Evolutionary conservation across 2,888 invertebrate genomes (phyloP), one percentile per base, ranked within the genome.

Genomic region (Hesperia comma): DNA sequence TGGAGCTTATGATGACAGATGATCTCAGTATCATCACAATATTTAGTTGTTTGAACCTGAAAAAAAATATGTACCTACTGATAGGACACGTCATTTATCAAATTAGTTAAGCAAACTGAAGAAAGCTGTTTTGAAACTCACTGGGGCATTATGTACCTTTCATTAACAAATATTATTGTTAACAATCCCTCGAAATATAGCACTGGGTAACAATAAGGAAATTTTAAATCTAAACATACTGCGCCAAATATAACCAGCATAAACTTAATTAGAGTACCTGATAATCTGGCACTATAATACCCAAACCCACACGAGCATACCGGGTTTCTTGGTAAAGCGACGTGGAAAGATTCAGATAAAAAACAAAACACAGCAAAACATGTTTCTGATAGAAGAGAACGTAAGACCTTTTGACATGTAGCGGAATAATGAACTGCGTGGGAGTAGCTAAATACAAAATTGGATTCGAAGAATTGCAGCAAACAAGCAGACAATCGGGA

Each of bases 391-490:
- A 46, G 66, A 26, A 26, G 26, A 26, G 26, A 46, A 80, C 78
- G 79, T 76, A 72, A 81, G 83, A 83, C 83, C 82, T 86, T 83
- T 80, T 77, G 76, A 79, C 73, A 78, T 77, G 79, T 77, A 79
- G 75, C 79, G 77, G 81, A 81, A 83, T 84, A 79, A 82, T 80
- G 77, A 81, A 79, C 75, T 81, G 86, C 80, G 88, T 88, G 85
- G 87, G 87, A 81, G 88, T 80, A 77, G 81, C 81, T 83, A 86
- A 86, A 85, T 84, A 85, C 86, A 82, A 87, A 88, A 89, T 86
- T 86, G 84, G 82, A 80, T 88, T 84, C 88, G 80, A 82, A 78
- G 86, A 88, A 88, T 79, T 84, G 81, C 77, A 76, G 77, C 79
- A 80, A 83, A 79, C 78, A 81, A 82, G 80, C 79, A 82, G 67